Base-by-base conservation (phyloP, 37 sponge, comb jelly and placozoan species). In the Beroe forskalii region DNA sequence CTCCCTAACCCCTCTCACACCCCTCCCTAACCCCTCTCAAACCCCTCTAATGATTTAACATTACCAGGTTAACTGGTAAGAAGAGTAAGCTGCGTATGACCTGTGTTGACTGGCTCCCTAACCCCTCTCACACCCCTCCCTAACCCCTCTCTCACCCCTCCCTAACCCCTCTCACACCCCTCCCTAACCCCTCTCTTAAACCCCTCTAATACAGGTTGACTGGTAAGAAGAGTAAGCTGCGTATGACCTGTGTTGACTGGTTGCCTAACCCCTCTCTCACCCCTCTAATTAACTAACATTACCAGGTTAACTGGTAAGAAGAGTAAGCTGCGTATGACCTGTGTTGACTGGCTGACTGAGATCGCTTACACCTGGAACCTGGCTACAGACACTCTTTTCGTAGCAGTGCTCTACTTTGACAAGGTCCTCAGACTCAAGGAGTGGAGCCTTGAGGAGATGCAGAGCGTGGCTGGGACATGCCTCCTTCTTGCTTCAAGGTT, bases 301-400 rank as follows among this genome's bases (percentile, higher is more conserved):
- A n/a, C n/a, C 76, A 80, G 86, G 28, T 25, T 44, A 24, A n/a
- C 0, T 9, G 86, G 35, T 17, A 80, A 42, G 48, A 42, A 40
- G 28, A 25, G 48, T 8, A 72, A 37, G 40, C 42, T 80, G 4
- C 28, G 86, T 32, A 30, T 80, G 48, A 42, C n/a, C 19, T 80
- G 86, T 80, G 55, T 80, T 2, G 86, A 80, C 22, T 80, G 86
- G 86, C 27, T 80, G 28, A 80, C 86, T 9, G 86, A 80, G 31
- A 37, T 80, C 4, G 28, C 38, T 43, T 24, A 6, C 86, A 80
- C 86, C 23, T 80, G 86, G 86, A 80, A 80, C 12, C 86, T 80
- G 19, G 86, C 86, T 4, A 80, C 86, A 80, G 86, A 80, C 86
- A 80, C 86, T 19, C 48, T 80, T 0, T 80, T 80, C 20, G 48